These are phyloP conservation scores for Actenoides lindsayi DNA, from an alignment of 2,113 vertebrate species.

Conservation along the genomic window DNA sequence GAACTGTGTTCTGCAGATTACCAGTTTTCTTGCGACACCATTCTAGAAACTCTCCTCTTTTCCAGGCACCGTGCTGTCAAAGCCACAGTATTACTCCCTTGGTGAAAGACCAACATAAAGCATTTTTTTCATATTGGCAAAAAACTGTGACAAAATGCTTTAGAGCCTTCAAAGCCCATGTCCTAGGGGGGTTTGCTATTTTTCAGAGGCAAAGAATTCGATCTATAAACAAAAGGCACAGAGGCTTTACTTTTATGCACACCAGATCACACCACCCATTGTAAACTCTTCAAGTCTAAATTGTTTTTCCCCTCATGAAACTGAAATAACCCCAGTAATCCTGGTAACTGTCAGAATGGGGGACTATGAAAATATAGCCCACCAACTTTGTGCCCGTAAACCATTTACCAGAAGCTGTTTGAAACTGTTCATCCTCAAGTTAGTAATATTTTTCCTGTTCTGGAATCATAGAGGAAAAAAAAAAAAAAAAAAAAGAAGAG, in stretches of 20 bases:
- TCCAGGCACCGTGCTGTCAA: background rate
- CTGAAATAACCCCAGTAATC: background rate
- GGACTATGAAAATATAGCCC: background rate
- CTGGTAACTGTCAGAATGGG: background rate
- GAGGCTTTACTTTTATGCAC: background rate
- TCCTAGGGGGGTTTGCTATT: background rate
- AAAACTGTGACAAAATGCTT: background rate
- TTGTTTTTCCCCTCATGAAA: background rate
- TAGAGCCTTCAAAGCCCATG: background rate
- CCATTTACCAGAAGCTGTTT: background rate
- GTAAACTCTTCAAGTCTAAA: background rate
- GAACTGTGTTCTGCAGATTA: background rate
- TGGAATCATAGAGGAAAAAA: background rate
- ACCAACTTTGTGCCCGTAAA: background rate
- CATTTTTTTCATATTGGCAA: background rate
- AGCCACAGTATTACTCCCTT: background rate
- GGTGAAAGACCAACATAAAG: background rate
- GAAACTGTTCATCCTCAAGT: background rate
- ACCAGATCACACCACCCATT: background rate
- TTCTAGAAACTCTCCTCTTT: background rate
- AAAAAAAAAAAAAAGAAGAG: fast-evolving
- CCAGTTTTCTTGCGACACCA: background rate
- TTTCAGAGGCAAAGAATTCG: background rate
- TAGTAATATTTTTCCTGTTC: background rate
- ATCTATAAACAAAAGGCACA: background rate